These are phyloP conservation scores for Protonemura montana DNA, from an alignment of 2,888 invertebrate genomes.

Conservation along the genomic window DNA sequence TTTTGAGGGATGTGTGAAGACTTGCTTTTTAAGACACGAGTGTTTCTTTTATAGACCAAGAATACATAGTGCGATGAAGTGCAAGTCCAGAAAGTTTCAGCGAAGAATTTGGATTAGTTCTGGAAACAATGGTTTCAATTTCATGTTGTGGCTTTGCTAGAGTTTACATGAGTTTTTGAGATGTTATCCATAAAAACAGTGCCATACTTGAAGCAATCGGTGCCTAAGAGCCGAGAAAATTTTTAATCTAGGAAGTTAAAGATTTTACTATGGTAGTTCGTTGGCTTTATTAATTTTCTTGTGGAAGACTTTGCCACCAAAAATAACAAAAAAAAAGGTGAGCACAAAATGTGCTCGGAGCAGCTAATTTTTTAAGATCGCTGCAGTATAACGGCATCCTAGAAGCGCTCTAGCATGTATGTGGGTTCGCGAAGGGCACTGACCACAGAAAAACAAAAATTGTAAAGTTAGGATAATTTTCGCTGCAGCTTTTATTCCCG, in stretches of 20 bases:
- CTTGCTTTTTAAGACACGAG: too few relatives aligned
- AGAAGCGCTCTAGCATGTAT: neutral
- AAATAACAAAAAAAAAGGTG: neutral
- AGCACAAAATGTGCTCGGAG: neutral
- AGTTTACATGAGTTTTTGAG: neutral
- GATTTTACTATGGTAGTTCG: neutral
- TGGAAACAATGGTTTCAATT: too few relatives aligned
- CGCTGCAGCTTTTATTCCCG: neutral
- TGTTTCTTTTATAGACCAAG: too few relatives aligned
- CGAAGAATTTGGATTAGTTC: too few relatives aligned
- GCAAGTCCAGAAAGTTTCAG: neutral
- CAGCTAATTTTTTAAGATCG: neutral
- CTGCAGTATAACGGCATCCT: neutral
- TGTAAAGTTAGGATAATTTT: neutral
- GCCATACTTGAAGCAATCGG: neutral
- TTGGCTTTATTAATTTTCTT: neutral
- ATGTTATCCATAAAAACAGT: neutral
- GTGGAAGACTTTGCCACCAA: neutral
- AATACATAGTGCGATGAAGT: neutral
- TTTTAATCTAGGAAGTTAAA: neutral
- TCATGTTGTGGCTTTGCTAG: too few relatives aligned
- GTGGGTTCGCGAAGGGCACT: neutral
- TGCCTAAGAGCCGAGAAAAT: neutral
- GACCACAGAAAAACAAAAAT: neutral
- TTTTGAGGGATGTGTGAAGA: too few relatives aligned